Base-by-base conservation (phyloP, 1,140 invertebrate species). In the Orchestia grillus region DNA sequence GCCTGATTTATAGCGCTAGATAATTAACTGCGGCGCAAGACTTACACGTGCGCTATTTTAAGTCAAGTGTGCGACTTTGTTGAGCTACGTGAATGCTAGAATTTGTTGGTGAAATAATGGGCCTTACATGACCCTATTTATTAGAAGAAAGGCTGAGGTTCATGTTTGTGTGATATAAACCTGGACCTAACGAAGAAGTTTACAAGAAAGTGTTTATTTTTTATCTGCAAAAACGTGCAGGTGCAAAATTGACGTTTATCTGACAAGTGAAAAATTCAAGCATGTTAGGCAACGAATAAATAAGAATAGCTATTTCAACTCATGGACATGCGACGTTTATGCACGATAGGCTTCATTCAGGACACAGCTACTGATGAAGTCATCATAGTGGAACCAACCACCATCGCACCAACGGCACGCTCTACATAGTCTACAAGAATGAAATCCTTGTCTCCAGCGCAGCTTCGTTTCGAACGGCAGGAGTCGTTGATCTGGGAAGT, bases 11-110 rank as follows among this genome's bases (percentile, higher is more conserved):
- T 94, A 47, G 44, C 44, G 44, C 36, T 15, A 94, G 6, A 94
- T 94, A 94, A 94, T 94, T 94, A 94, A 94, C 43, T 45, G 92
- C 43, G 40, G 92, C 36, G 92, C 92, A 44, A 94, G 16, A 94
- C 41, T 94, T 40, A 19, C 44, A 42, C 44, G 88, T 90, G 88
- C 88, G 88, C 88, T 90, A 90, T 90, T 42, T 90, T 90, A 16
- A 90, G 62, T 77, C 62, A 36, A 77, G 62, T 77, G 28, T 36
- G 62, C 62, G 62, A 77, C 62, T 77, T 77, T 77, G 62, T 77
- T 77, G 62, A 77, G 62, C 62, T 77, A 77, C 62, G 36, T 36
- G 11, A 77, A 77, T 77, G 62, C 62, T 77, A 77, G 62, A 77
- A 77, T 77, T 77, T 77, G 15, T 77, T 77, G 28, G 62, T 77